Conservation (phyloP, 2,113 vertebrate species). For the Phodopus roborovskii region DNA sequence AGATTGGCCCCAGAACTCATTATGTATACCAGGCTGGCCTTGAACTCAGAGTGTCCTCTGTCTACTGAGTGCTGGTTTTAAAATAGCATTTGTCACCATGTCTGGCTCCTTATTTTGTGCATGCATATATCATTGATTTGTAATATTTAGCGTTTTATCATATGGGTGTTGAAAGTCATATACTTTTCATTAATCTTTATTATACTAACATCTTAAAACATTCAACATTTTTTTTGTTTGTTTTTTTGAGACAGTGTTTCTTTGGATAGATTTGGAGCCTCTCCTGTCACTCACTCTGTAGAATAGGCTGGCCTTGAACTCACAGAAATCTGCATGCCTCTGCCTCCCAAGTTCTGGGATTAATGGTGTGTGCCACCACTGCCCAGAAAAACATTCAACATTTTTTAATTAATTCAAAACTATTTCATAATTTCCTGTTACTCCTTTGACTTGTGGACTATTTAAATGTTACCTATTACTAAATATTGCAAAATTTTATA, state of each 20-base stretch:
- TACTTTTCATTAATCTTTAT: neutral
- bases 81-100: neutral
- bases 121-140: neutral
- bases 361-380: too few species aligned
- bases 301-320: too few species aligned
- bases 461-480: neutral
- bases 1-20: neutral
- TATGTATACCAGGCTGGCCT: neutral
- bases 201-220: neutral
- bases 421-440: neutral
- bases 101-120: neutral
- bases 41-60: neutral
- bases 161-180: neutral
- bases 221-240: neutral
- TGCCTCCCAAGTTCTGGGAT: too few species aligned
- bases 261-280: too few species aligned
- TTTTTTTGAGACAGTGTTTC: too few species aligned
- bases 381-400: neutral
- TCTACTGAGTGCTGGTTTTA: neutral
- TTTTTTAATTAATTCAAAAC: neutral
- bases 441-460: neutral
- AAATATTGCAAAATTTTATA: slow-evolving; percentile 17
- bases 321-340: too few species aligned
- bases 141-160: neutral
- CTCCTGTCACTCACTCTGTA: too few species aligned